A percentile compares a stretch with the other conserved stretches of the same genome.
Evolutionary conservation across 2,888 invertebrate species (phyloP).

Genomic region (Xylota sylvarum): DNA sequence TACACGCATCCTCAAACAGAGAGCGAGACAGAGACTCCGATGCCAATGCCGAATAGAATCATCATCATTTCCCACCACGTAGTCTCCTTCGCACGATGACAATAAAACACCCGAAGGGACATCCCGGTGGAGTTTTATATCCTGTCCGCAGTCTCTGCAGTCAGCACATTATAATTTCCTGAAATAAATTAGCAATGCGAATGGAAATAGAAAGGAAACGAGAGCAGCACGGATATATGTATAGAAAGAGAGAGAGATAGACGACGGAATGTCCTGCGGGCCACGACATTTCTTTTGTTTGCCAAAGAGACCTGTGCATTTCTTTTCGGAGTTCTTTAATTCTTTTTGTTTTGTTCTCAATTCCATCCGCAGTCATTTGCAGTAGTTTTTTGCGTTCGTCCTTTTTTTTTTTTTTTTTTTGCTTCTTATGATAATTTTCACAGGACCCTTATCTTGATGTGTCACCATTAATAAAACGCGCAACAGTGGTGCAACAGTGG

Average conservation of each 20-base stretch:
- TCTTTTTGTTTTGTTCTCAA: slow-evolving; percentile 22
- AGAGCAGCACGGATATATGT: background rate
- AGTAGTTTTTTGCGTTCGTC: slow-evolving; percentile 16
- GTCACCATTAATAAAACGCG: slow-evolving; percentile 73
- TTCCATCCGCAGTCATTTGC: slow-evolving; percentile 56
- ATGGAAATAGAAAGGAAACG: slow-evolving; percentile 65
- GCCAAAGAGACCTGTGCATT: slow-evolving; percentile 34
- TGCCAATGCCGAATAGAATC: slow-evolving; percentile 59
- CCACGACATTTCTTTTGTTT: slow-evolving; percentile 73
- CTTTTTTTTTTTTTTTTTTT: too few relatives aligned
- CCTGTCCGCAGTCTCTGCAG: slow-evolving; percentile 77
- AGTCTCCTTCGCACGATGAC: slow-evolving; percentile 59
- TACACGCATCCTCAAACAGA: slow-evolving; percentile 67
- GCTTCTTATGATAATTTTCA: slow-evolving; percentile 74
- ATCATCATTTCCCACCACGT: slow-evolving; percentile 60
- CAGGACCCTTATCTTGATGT: slow-evolving; percentile 76
- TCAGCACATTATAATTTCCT: slow-evolving; percentile 77
- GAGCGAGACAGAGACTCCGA: slow-evolving; percentile 14
- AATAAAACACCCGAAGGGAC: slow-evolving; percentile 76
- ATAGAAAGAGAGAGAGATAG: slow-evolving; percentile 5
- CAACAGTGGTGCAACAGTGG: slow-evolving; percentile 73
- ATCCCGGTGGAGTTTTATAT: slow-evolving; percentile 72
- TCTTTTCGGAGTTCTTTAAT: slow-evolving; percentile 25
- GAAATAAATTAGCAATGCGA: slow-evolving; percentile 77
- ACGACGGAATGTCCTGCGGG: slow-evolving; percentile 67